phyloP scores from a whole-genome alignment of 1,140 invertebrate species.

The Coptotermes formosanus region DNA sequence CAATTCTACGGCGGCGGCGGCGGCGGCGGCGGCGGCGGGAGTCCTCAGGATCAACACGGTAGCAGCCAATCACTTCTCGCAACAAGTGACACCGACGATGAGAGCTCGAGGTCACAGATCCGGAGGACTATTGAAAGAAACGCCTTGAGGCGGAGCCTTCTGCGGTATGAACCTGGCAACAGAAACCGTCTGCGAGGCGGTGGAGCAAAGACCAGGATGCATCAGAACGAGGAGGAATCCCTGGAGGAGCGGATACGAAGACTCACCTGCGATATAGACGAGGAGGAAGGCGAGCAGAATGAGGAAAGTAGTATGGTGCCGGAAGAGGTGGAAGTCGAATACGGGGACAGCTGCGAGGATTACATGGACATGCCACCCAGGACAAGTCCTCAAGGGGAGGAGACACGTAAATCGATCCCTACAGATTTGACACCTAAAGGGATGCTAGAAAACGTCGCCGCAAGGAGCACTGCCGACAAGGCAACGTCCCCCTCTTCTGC shows the following conservation, averaged over 20 bases:
- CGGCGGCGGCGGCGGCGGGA: constrained; percentile 20
- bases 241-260: constrained; percentile 77
- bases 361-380: constrained; percentile 25
- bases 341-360: background rate
- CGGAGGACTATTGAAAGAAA: constrained; percentile 70
- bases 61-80: background rate
- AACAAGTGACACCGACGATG: constrained; percentile 39
- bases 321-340: background rate
- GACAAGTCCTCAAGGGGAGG: constrained; percentile 39
- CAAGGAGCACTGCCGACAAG: constrained; percentile 50
- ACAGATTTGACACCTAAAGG: constrained; percentile 42
- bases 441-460: background rate
- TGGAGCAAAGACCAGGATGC: background rate
- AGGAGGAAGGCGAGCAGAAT: constrained; percentile 48
- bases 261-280: constrained; percentile 77
- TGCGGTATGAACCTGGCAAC: constrained; percentile 56
- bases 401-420: constrained; percentile 40
- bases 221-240: constrained; percentile 53
- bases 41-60: constrained; percentile 25
- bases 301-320: background rate
- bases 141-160: constrained; percentile 64
- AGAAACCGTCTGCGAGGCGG: constrained; percentile 1
- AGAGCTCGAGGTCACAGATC: constrained; percentile 38
- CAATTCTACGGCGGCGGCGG: constrained; percentile 21
- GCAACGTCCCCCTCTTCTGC: constrained; percentile 24